These are phyloP conservation scores for Coccyzus lansbergi DNA, from an alignment of 2,797 vertebrate species.

Conservation along the genomic window DNA sequence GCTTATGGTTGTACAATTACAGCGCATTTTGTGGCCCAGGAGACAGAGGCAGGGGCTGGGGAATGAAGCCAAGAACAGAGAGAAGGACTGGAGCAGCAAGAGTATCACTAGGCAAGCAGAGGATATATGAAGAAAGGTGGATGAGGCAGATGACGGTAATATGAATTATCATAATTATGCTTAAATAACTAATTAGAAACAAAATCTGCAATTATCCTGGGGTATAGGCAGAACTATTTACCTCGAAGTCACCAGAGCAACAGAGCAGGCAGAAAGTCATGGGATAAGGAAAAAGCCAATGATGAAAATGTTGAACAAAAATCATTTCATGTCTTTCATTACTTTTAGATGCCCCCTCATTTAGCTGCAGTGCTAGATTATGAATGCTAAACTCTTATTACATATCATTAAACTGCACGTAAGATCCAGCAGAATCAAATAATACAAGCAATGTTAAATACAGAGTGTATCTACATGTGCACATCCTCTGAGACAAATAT, in stretches of 20 bases:
- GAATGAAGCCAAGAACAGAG: not conserved
- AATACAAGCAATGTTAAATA: not conserved
- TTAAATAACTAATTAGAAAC: not conserved
- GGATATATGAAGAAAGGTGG: not conserved
- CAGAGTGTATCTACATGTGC: accelerated
- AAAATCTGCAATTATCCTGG: not conserved
- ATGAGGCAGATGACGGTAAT: not conserved
- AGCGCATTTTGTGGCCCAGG: not conserved
- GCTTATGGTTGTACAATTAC: not conserved
- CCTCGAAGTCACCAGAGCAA: not conserved
- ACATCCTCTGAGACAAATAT: not conserved
- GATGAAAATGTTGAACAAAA: not conserved
- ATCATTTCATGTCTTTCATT: accelerated
- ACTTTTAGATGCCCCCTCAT: not conserved
- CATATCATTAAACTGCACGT: not conserved
- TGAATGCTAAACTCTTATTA: not conserved
- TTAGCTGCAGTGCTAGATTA: not conserved
- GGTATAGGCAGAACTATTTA: not conserved
- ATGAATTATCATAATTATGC: not conserved
- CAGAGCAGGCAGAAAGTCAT: not conserved
- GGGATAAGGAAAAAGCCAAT: not conserved
- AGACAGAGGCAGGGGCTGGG: not conserved
- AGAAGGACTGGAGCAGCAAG: not conserved
- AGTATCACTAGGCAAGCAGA: not conserved
- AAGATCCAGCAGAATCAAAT: not conserved